Percentiles rank a stretch among this genome's conserved stretches.
Evolutionary conservation across 2,888 invertebrate species (phyloP).

Genomic region (Stenichneumon culpator): DNA sequence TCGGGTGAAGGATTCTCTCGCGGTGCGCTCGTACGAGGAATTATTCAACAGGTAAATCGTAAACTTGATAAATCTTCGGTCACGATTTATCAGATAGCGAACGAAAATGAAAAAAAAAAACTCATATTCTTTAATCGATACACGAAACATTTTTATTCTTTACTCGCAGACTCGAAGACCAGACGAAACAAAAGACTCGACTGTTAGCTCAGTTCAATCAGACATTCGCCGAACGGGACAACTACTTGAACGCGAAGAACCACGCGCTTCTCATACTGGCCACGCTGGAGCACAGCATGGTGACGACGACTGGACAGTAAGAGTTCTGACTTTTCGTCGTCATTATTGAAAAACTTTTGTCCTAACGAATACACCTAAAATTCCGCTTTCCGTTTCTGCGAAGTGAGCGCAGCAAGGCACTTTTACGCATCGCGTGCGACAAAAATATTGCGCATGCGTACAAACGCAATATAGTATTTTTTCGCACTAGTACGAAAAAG

Average conservation of each 20-base stretch:
- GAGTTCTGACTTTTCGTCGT: slow-evolving; percentile 29
- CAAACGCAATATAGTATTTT: no score
- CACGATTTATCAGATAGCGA: no score
- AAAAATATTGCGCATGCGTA: no score
- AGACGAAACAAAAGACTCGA: slow-evolving; percentile 86
- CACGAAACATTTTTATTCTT: neutral
- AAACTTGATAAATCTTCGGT: neutral
- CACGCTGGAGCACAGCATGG: slow-evolving; percentile 85
- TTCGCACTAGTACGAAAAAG: no score
- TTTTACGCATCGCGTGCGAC: no score
- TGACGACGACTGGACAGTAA: slow-evolving; percentile 79
- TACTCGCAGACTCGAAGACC: slow-evolving; percentile 85
- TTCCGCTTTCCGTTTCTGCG: no score
- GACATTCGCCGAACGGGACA: slow-evolving; percentile 86
- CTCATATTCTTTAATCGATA: neutral
- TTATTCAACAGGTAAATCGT: slow-evolving; percentile 84
- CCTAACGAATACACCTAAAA: no score
- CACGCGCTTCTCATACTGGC: slow-evolving; percentile 86
- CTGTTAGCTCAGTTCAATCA: slow-evolving; percentile 85
- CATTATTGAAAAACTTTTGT: neutral
- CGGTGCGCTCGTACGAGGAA: slow-evolving; percentile 84
- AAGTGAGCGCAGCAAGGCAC: no score
- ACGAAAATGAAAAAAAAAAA: neutral
- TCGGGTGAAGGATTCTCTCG: slow-evolving; percentile 83
- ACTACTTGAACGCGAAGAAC: slow-evolving; percentile 86